A percentile compares a stretch with the other conserved stretches of the same genome.
Conservation (phyloP, 2,113 vertebrate genomes). For the Chiloscyllium plagiosum region DNA sequence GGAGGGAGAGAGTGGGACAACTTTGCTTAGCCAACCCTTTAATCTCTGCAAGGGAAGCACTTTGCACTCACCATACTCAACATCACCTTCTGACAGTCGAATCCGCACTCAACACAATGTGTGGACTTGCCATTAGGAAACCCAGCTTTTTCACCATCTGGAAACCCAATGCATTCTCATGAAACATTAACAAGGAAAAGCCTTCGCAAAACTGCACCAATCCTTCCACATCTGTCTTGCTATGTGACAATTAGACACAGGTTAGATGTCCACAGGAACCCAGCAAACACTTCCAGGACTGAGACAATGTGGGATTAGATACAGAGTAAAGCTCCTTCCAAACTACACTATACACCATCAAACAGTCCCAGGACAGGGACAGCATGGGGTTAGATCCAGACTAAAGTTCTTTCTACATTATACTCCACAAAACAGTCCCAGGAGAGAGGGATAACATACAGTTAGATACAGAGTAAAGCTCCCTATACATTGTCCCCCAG, state of each 20-base stretch:
- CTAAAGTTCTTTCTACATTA: too few relatives aligned
- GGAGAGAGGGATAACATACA: too few relatives aligned
- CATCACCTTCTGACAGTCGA: not conserved
- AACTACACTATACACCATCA: too few relatives aligned
- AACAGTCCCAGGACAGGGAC: not conserved
- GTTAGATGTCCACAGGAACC: not conserved
- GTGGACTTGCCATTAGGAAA: not conserved
- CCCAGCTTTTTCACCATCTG: not conserved
- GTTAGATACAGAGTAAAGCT: too few relatives aligned
- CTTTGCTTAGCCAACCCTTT: not conserved
- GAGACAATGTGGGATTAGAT: not conserved
- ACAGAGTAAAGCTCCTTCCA: not conserved
- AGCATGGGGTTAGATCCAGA: not conserved
- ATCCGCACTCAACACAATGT: not conserved
- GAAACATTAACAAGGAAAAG: not conserved
- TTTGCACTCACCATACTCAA: not conserved
- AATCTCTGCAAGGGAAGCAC: not conserved
- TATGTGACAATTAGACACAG: not conserved
- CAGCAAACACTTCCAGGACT: not conserved
- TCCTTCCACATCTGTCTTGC: not conserved
- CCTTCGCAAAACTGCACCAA: not conserved
- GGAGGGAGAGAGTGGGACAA: not conserved
- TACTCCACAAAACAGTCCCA: too few relatives aligned
- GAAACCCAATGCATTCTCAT: not conserved
- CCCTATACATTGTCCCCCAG: too few relatives aligned